A percentile compares a stretch with the other conserved stretches of the same genome.
These are phyloP conservation scores for Drepanosiphum platanoidis DNA, from an alignment of 2,888 invertebrate species.

Conservation along the genomic window DNA sequence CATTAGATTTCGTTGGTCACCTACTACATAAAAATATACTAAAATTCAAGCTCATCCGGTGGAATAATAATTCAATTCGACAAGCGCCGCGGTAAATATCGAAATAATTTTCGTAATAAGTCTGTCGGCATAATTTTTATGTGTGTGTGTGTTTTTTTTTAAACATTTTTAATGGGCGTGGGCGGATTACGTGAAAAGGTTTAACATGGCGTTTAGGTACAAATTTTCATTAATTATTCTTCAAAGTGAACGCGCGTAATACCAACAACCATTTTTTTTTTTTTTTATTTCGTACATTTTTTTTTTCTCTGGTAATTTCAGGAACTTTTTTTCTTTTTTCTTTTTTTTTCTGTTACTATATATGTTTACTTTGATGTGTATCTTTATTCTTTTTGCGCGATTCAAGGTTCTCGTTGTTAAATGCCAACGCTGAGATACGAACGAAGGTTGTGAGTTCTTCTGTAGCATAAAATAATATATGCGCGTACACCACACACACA, in stretches of 20 bases:
- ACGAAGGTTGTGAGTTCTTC: background rate
- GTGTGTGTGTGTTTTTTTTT: too few species aligned
- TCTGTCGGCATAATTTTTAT: too few species aligned
- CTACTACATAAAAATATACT: too few species aligned
- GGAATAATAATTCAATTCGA: too few species aligned
- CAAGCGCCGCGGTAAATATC: too few species aligned
- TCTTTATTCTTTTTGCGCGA: background rate
- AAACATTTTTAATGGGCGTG: background rate
- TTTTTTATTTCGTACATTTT: background rate
- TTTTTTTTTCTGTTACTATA: background rate
- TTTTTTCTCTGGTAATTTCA: background rate
- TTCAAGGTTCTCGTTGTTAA: slow-evolving; percentile 16
- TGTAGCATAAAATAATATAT: background rate
- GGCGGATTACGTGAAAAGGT: background rate
- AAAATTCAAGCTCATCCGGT: too few species aligned
- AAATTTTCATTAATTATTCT: slow-evolving; percentile 21
- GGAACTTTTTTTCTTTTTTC: background rate
- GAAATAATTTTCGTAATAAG: too few species aligned
- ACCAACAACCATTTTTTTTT: background rate
- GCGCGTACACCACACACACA: background rate
- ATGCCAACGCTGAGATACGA: background rate
- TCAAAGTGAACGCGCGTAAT: background rate
- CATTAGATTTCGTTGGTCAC: too few species aligned
- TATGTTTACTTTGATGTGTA: slow-evolving; percentile 14
- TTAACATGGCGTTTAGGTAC: background rate